Conservation (phyloP, 2,113 vertebrate genomes). For the Porphyrio hochstetteri region DNA sequence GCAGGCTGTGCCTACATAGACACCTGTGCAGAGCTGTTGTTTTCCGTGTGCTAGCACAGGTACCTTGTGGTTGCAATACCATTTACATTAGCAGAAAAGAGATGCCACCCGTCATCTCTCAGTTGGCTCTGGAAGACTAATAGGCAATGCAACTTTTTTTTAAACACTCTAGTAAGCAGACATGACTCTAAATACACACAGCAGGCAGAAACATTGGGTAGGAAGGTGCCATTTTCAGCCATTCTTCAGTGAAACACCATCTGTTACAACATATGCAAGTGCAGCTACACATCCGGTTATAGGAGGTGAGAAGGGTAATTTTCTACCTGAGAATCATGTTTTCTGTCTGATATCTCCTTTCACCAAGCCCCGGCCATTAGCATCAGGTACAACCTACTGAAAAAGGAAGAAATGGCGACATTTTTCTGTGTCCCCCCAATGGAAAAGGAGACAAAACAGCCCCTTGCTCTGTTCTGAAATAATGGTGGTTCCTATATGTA, state of each 20-base stretch:
- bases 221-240: slow-evolving; percentile 40
- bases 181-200: slow-evolving; percentile 37
- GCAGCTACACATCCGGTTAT: neutral
- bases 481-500: neutral
- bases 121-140: slow-evolving; percentile 18
- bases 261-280: neutral
- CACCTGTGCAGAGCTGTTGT: neutral
- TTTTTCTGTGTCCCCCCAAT: neutral
- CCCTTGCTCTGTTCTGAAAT: neutral
- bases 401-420: neutral
- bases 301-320: slow-evolving; percentile 43
- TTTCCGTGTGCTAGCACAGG: neutral
- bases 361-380: neutral
- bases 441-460: neutral
- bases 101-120: slow-evolving; percentile 3
- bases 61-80: neutral
- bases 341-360: neutral
- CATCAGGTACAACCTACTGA: neutral
- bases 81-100: neutral
- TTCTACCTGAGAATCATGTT: neutral
- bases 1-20: neutral
- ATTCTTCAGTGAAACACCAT: slow-evolving; percentile 19
- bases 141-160: slow-evolving; percentile 9
- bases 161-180: neutral
- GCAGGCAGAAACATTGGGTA: slow-evolving; percentile 29